Base-by-base conservation (phyloP, 1,140 invertebrate genomes). In the Trissolcus basalis region DNA sequence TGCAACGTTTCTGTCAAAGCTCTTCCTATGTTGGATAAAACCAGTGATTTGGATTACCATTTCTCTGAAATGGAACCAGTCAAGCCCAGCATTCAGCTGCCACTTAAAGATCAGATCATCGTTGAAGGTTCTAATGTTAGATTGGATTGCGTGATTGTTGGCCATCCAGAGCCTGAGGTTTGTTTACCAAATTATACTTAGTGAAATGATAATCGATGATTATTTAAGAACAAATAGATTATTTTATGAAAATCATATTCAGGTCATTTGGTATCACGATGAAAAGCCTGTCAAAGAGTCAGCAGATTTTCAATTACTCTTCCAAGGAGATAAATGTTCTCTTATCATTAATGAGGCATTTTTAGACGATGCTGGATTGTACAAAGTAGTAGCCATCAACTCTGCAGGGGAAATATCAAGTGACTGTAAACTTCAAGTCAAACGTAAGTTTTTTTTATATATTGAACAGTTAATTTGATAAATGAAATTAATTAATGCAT, bases 191-290 rank as follows among this genome's bases (percentile, higher is more conserved):
- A 27, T 27, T 27, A 27, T 3, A 27, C 1, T 27, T 27, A 27
- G 2, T 27, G 19, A 27, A 27, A 27, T n/a, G n/a, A n/a, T n/a
- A 27, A 27, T 27, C 19, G 19, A 15, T 19, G n/a, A n/a, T n/a
- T n/a, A n/a, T n/a, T n/a, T n/a, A n/a, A n/a, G n/a, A n/a, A n/a
- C n/a, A n/a, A n/a, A n/a, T n/a, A n/a, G n/a, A n/a, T n/a, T n/a
- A n/a, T n/a, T n/a, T n/a, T n/a, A n/a, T 48, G 60, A 50, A 16
- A 75, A 70, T 68, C 39, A 55, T 68, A 35, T 58, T 71, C 77
- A 93, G 89, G 91, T 96, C 0, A 95, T 95, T 79, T 96, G 95
- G 95, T 94, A 95, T 77, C 95, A 96, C 78, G 92, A 96, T 79
- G 92, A 93, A 59, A 88, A 92, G 43, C 95, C 96, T 10, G 92